These are phyloP conservation scores for Ptychobarbus kaznakovi DNA, from an alignment of 2,797 vertebrate genomes.

Conservation along the genomic window DNA sequence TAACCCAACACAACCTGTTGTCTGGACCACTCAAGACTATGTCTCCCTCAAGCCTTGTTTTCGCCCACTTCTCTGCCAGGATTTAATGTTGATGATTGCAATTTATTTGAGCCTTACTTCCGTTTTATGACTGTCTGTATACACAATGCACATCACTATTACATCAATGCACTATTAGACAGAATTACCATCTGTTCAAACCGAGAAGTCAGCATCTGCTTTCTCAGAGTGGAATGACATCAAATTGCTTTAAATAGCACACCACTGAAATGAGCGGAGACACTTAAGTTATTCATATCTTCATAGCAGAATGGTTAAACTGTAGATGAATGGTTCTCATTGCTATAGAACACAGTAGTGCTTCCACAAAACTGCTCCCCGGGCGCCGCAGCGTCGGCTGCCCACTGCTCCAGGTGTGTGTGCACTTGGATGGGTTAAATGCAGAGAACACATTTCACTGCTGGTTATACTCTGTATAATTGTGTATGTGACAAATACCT, in stretches of 20 bases:
- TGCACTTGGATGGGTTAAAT: too few relatives aligned
- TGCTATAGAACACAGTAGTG: slow-evolving; percentile 15
- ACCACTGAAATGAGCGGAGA: slow-evolving; percentile 38
- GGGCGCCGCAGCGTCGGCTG: too few relatives aligned
- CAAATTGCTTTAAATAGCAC: slow-evolving; percentile 59
- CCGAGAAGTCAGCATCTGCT: slow-evolving; percentile 92
- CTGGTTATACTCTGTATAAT: too few relatives aligned
- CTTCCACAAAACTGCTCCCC: too few relatives aligned
- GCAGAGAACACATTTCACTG: too few relatives aligned
- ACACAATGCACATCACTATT: slow-evolving; percentile 85
- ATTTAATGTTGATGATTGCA: slow-evolving; percentile 91
- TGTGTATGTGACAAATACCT: too few relatives aligned
- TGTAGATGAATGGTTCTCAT: slow-evolving; percentile 19
- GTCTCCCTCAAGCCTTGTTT: slow-evolving; percentile 60
- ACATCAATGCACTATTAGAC: slow-evolving; percentile 94
- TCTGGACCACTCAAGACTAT: slow-evolving; percentile 46
- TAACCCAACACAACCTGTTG: slow-evolving; percentile 42
- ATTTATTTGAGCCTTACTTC: slow-evolving; percentile 92
- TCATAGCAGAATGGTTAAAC: slow-evolving; percentile 25
- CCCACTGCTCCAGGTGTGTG: too few relatives aligned
- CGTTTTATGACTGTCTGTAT: slow-evolving; percentile 91
- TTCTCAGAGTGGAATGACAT: slow-evolving; percentile 61
- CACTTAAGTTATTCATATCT: slow-evolving; percentile 47
- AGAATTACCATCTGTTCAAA: slow-evolving; percentile 96
- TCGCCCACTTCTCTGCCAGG: slow-evolving; percentile 59